phyloP scores from a whole-genome alignment of 2,113 vertebrate species.

The Cyanoramphus novaezelandiae region DNA sequence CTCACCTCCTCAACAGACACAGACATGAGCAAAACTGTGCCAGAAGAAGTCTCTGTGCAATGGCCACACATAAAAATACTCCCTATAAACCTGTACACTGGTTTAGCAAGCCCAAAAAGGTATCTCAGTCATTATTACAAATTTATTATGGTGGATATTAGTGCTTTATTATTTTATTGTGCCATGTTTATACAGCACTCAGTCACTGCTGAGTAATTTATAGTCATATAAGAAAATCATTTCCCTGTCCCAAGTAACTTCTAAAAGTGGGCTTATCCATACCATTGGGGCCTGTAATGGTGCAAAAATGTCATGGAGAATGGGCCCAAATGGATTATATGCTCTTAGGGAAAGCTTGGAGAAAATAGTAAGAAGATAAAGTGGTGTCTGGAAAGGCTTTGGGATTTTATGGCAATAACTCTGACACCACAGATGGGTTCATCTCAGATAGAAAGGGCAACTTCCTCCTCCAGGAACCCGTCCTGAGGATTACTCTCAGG shows the following conservation, averaged over 20 bases:
- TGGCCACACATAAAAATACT: not conserved
- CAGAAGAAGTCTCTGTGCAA: not conserved
- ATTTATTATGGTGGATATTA: not conserved
- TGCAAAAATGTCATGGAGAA: not conserved
- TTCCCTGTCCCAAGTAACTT: not conserved
- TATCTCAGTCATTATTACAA: not conserved
- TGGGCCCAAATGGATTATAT: not conserved
- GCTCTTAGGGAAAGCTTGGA: not conserved
- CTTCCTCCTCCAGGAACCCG: not conserved
- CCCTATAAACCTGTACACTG: not conserved
- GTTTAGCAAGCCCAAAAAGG: not conserved
- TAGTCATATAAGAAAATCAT: not conserved
- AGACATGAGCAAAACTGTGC: not conserved
- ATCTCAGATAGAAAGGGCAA: not conserved
- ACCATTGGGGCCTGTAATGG: rapidly evolving
- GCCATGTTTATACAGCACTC: not conserved
- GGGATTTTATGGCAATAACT: not conserved
- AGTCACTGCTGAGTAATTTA: not conserved
- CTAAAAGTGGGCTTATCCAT: not conserved
- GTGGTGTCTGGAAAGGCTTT: not conserved
- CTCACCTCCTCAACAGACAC: not conserved
- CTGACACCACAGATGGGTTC: not conserved
- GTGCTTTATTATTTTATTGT: not conserved
- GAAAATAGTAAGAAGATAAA: not conserved
- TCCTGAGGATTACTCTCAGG: not conserved